phyloP scores from a whole-genome alignment of 2,113 vertebrate species.

The Vimba vimba region DNA sequence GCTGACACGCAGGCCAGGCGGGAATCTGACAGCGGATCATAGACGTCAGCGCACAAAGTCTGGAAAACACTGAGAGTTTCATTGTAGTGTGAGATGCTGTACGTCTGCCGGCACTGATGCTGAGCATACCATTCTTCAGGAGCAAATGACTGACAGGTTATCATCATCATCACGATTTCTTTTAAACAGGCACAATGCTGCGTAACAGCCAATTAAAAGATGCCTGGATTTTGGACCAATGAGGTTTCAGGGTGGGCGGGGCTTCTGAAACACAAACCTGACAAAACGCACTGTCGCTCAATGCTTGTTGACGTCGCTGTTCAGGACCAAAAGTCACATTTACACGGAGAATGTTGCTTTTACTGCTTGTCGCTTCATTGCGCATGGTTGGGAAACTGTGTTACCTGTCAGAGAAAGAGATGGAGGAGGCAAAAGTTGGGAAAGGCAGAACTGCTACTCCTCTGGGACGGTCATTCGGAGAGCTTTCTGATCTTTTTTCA shows the following conservation, averaged over 20 bases:
- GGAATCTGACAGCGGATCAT: conserved; percentile 19
- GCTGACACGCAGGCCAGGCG: not conserved
- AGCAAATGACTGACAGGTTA: not conserved
- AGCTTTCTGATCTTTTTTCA: conserved; percentile 25
- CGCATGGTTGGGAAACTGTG: not conserved
- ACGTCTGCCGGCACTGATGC: not conserved
- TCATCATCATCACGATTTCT: not conserved
- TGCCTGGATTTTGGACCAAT: not conserved
- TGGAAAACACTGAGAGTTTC: not conserved
- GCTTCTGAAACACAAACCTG: not conserved
- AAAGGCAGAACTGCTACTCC: conserved; percentile 16
- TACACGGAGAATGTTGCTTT: not conserved
- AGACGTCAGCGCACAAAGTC: conserved; percentile 6
- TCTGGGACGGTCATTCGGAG: conserved; percentile 9
- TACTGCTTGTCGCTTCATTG: not conserved
- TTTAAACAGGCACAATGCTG: not conserved
- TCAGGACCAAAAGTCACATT: not conserved
- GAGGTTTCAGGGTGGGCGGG: not conserved
- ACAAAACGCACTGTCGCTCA: not conserved
- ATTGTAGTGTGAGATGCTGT: not conserved
- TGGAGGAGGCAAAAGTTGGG: not conserved
- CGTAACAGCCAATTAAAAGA: not conserved
- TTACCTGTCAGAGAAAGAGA: conserved; percentile 11
- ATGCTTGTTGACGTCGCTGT: not conserved
- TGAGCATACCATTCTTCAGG: not conserved